Evolutionary conservation across 2,797 vertebrate species (phyloP), one percentile per base, ranked within the genome.

Genomic region (Tragelaphus eurycerus): DNA sequence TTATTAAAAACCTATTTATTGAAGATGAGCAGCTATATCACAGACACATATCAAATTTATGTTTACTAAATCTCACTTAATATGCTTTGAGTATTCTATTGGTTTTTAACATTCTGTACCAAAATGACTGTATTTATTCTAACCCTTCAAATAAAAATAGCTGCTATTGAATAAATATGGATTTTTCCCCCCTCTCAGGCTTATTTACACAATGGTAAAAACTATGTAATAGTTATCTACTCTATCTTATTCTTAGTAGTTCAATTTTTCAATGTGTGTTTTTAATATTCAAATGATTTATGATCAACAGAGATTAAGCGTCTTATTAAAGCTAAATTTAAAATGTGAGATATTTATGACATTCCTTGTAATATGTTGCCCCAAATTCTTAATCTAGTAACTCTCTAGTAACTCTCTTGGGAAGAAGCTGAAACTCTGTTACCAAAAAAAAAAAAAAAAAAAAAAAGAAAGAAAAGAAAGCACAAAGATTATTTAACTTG

Each of bases 271-370:
- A 95, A 95, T 86, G 97, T 93, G 84, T 89, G 71, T 48, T 98
- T 98, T 98, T 96, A 97, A 97, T 97, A 95, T 48, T 85, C 11
- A 97, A 95, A 98, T 97, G 55, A 62, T 90, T 93, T 93, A 90
- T 90, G 97, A 97, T 97, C 92, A 97, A 89, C 81, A 96, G 64
- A 98, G 96, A 98, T 98, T 97, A 98, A 97, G 90, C 96, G 97
- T 92, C 87, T 96, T 98, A 98, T 98, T 98, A 97, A 98, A 96
- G 96, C 79, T 94, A 96, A 98, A 97, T 98, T 98, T 98, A 98
- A 98, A 98, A 76, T 48, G 94, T 96, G 89, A 97, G 84, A 89
- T 98, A 98, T 98, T 98, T 98, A 97, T 98, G 96, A 90, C 88
- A 95, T 89, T 96, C 43, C 94, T 95, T 97, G 84, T 97, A 97